Base-by-base conservation (phyloP, 2,888 invertebrate genomes). In the Caenorhabditis doughertyi region DNA sequence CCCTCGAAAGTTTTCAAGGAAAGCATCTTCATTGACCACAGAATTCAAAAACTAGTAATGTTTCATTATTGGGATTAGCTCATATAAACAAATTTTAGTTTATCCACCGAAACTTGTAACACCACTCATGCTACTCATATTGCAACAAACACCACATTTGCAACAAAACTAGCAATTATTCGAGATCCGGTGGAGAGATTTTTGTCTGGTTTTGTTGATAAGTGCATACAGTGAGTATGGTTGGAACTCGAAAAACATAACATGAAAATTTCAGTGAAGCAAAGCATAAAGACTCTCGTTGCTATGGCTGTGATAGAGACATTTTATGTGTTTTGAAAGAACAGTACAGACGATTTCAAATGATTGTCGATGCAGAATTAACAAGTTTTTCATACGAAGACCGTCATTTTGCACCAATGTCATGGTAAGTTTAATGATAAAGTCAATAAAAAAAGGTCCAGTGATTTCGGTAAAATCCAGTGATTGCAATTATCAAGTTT, bases 341-440 rank as follows among this genome's bases (percentile, higher is more conserved):
- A 13, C 81, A 81, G 18, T 81, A 81, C 23, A 53, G 35, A n/a
- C 32, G 81, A 23, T 81, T 81, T 39, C 49, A 74, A 32, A 21
- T 71, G 42, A 62, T 74, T 7, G 55, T 56, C 1, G 47, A 71
- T 2, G 74, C 56, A 23, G 42, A 42, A 13, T n/a, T 81, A 0
- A 18, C 35, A 11, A 70, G 65, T 49, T 81, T 47, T 44, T 70
- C 74, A 0, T 81, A 81, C 44, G 81, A 81, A 62, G 81, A 81
- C 49, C 74, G 81, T 0, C 81, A 81, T 65, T 81, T 81, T 47
- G 81, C 81, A 0, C 81, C 81, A 16, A 81, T 81, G 81, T 64
- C 81, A 18, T 81, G 81, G 79, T 67, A 60, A 47, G n/a, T 49
- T 16, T 5, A 23, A 13, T 32, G 32, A n/a, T n/a, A n/a, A n/a